phyloP scores from a whole-genome alignment of 2,113 vertebrate genomes.

The Gymnarchus niloticus region DNA sequence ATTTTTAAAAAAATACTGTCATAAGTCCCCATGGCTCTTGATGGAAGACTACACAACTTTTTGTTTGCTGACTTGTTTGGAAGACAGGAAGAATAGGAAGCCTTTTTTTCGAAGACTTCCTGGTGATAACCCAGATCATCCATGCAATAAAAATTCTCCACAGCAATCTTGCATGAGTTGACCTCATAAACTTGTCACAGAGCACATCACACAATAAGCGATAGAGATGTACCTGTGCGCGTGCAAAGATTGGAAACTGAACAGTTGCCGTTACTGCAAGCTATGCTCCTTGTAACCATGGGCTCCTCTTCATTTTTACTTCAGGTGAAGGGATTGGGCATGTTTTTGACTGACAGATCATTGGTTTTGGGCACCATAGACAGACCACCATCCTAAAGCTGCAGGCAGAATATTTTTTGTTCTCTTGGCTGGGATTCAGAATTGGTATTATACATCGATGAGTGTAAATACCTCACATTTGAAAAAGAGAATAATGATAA shows the following conservation, averaged over 20 bases:
- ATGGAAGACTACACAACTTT: constrained; percentile 60
- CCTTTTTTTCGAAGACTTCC: constrained; percentile 57
- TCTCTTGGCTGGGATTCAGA: constrained; percentile 16
- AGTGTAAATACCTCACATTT: not conserved
- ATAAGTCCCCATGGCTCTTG: constrained; percentile 55
- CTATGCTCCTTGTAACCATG: constrained; percentile 32
- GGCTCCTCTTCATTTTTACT: constrained; percentile 28
- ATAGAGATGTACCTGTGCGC: constrained; percentile 15
- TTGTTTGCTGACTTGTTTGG: constrained; percentile 58
- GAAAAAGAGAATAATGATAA: constrained; percentile 2
- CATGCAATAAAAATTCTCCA: constrained; percentile 48
- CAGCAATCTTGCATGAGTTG: constrained; percentile 20
- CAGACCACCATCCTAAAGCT: not conserved
- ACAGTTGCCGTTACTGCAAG: constrained; percentile 43
- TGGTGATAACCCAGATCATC: constrained; percentile 50
- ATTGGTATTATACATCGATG: constrained; percentile 15
- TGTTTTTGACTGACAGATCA: constrained; percentile 10
- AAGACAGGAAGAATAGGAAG: constrained; percentile 48
- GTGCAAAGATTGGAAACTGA: constrained; percentile 22
- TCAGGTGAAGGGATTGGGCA: constrained; percentile 2
- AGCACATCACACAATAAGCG: constrained; percentile 32
- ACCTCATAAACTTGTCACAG: constrained; percentile 28
- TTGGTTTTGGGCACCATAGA: not conserved
- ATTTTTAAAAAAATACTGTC: constrained; percentile 60
- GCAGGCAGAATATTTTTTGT: not conserved